Base-by-base conservation (phyloP, 2,888 invertebrate species). In the Erebia aethiops region DNA sequence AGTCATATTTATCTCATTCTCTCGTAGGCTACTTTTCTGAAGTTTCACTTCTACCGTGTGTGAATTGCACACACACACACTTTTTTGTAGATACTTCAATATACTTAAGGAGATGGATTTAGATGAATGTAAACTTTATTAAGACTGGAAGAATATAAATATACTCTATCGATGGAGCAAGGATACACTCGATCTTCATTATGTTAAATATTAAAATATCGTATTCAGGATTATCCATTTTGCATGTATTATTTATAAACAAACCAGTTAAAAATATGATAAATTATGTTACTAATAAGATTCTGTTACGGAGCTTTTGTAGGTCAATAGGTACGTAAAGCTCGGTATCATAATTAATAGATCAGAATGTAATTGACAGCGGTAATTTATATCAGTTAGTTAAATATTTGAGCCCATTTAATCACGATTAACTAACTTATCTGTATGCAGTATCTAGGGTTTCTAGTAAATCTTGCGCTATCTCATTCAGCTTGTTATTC, bases 391-490 rank as follows among this genome's bases (percentile, higher is more conserved):
- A 61, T 61, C 62, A 49, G 46, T 21, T 62, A 21, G 49, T 46
- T 62, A 49, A 49, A 62, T 49, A 62, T 62, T 62, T 49, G 62
- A 21, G 62, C 21, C 21, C 46, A 49, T 62, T 46, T 46, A 62
- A 62, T 62, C 62, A 62, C 62, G 49, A 62, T 62, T 62, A 49
- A 62, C 62, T 11, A 64, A 52, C 52, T 52, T 64, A 52, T 51
- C 64, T 64, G 35, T 67, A 57, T 58, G 58, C 71, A 67, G 65
- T 71, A 71, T 78, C 79, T 77, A 79, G 81, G 82, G 82, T 82
- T 84, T 83, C 16, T 10, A 62, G 83, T 83, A 80, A 81, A 82
- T 81, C 81, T 79, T 79, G 70, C 62, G 73, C 57, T 74, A 72
- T 78, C 74, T 70, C 62, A 75, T 74, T 73, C 63, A 66, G 58